Base-by-base conservation (phyloP, 2,113 vertebrate genomes). In the Arothron firmamentum region DNA sequence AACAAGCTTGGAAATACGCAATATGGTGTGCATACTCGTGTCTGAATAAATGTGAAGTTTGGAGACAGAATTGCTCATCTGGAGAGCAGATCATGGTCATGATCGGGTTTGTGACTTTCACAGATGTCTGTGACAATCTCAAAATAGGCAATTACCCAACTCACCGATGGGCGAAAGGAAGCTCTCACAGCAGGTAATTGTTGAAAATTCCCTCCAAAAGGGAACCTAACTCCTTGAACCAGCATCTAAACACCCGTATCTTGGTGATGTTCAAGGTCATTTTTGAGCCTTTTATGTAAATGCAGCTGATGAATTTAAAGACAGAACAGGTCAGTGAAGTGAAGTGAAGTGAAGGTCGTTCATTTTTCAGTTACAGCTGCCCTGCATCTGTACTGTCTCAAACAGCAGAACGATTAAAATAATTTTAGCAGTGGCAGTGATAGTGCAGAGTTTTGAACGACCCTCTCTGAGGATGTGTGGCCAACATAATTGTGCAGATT, bases 401-500 rank as follows among this genome's bases (percentile, higher is more conserved):
- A 9, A 17, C 49, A 41, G 17, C 52, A 15, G 51, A 65, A 19
- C 41, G 67, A n/a, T 75, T 64, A 47, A 55, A 56, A 25, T 19
- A 8, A 9, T 19, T 49, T 31, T 6, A 25, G 21, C 52, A 17
- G 55, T 58, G 17, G 47, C n/a, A n/a, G 52, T 17, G 46, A 17
- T 25, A 25, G 62, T 61, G 56, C 66, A 18, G 16, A 18, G 16
- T 52, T 75, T 43, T 71, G 19, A 18, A 50, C 28, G 16, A 17
- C 45, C 38, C 62, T 53, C 62, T 53, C 11, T 42, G 56, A 55
- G 41, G 59, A 52, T 50, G 46, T 62, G 52, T 62, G 56, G 66
- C 17, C 53, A 67, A 41, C 71, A 77, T 71, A 80, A 82, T 71
- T 75, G 69, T 52, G 17, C 65, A 58, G 66, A 54, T 74, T 82